phyloP scores from a whole-genome alignment of 2,797 vertebrate species.

The Orestias chungarensis region DNA sequence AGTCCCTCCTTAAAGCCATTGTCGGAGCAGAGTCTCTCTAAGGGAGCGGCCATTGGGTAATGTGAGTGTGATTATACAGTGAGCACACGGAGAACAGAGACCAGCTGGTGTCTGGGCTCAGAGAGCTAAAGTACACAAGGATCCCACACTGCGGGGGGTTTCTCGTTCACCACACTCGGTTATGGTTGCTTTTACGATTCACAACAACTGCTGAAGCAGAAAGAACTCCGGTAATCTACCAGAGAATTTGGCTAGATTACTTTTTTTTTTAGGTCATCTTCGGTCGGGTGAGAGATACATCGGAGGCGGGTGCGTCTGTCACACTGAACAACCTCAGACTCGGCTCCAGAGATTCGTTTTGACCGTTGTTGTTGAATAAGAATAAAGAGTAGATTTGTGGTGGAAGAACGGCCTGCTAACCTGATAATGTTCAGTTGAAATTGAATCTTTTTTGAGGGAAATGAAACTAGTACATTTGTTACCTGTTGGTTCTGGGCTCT shows the following conservation, averaged over 20 bases:
- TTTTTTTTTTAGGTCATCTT: background rate
- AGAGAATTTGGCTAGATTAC: background rate
- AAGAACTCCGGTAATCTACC: no score
- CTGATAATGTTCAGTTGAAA: background rate
- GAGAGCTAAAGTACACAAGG: slow-evolving; percentile 46
- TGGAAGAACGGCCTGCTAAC: background rate
- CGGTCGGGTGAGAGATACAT: background rate
- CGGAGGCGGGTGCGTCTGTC: no score
- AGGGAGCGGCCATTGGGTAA: slow-evolving; percentile 38
- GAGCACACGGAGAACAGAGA: slow-evolving; percentile 37
- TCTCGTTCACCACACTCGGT: background rate
- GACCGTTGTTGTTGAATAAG: no score
- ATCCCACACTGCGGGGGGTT: slow-evolving; percentile 31
- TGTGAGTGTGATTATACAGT: slow-evolving; percentile 53
- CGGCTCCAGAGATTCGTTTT: background rate
- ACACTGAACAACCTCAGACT: background rate
- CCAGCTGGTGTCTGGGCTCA: slow-evolving; percentile 65
- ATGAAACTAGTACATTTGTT: background rate
- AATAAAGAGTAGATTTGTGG: background rate
- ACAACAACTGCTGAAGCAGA: background rate
- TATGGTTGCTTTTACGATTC: background rate
- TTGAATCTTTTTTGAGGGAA: background rate
- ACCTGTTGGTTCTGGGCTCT: background rate
- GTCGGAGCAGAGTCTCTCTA: slow-evolving; percentile 18
- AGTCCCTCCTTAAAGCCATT: background rate